A percentile compares a stretch with the other conserved stretches of the same genome.
Evolutionary conservation across 2,888 invertebrate genomes (phyloP).

Genomic region (Cheilosia soror): DNA sequence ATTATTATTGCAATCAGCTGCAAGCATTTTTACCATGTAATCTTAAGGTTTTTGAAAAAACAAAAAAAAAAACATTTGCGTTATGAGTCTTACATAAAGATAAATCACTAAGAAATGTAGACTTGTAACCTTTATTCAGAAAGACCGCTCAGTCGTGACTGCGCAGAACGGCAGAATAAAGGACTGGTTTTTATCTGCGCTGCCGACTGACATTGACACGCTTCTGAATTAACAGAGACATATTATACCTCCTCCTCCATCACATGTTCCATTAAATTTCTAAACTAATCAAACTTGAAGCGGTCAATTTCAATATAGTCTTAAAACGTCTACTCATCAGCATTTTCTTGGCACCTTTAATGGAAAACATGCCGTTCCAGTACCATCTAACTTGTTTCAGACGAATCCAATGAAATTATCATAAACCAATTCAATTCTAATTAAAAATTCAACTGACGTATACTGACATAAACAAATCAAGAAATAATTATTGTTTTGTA

Average conservation of each 20-base stretch:
- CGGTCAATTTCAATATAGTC: neutral
- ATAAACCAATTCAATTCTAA: conserved; percentile 7
- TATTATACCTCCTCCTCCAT: neutral
- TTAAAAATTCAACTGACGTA: conserved; percentile 3
- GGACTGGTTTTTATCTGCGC: neutral
- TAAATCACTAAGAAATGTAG: too few species aligned
- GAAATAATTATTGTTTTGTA: neutral
- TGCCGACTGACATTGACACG: neutral
- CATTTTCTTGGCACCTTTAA: neutral
- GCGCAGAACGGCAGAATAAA: too few species aligned
- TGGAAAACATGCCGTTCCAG: neutral
- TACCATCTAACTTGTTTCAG: neutral
- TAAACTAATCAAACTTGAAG: neutral
- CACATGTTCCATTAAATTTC: neutral
- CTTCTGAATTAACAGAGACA: neutral
- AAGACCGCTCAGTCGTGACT: too few species aligned
- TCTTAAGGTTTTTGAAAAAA: too few species aligned
- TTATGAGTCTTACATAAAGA: too few species aligned
- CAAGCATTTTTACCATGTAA: too few species aligned
- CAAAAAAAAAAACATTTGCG: too few species aligned
- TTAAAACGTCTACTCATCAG: neutral
- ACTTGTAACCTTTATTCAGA: too few species aligned
- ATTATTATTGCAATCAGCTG: too few species aligned
- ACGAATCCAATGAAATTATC: neutral
- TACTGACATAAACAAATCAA: neutral